phyloP scores from a whole-genome alignment of 1,140 invertebrate genomes.

The Drosophila oshimai region DNA sequence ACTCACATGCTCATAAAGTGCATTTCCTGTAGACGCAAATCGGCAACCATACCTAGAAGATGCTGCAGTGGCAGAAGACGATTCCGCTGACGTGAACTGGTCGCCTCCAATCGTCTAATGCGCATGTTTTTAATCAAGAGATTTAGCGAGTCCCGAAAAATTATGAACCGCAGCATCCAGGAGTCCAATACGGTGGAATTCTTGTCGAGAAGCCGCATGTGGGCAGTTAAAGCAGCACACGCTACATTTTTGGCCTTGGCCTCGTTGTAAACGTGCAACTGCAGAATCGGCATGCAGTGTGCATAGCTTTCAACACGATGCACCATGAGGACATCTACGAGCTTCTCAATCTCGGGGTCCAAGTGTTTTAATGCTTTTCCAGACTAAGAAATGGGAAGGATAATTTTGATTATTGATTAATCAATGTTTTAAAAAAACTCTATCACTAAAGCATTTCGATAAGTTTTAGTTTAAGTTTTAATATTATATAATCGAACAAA shows the following conservation, averaged over 20 bases:
- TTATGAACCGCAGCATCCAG: slow-evolving; percentile 28
- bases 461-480: too few species aligned
- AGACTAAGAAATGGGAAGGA: not conserved
- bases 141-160: slow-evolving; percentile 26
- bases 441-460: too few species aligned
- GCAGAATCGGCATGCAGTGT: slow-evolving; percentile 24
- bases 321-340: slow-evolving; percentile 29
- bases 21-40: slow-evolving; percentile 17
- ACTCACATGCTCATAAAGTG: slow-evolving; percentile 44
- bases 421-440: not conserved
- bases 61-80: slow-evolving; percentile 16
- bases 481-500: too few species aligned
- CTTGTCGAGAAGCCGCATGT: slow-evolving; percentile 13
- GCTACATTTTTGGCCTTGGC: not conserved
- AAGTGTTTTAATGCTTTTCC: not conserved
- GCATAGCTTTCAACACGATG: slow-evolving; percentile 15
- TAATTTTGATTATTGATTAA: not conserved
- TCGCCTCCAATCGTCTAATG: not conserved
- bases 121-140: slow-evolving; percentile 29
- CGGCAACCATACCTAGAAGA: slow-evolving; percentile 13
- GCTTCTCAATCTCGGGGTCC: slow-evolving; percentile 13
- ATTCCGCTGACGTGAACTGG: not conserved
- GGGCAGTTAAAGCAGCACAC: not conserved
- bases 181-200: slow-evolving; percentile 23
- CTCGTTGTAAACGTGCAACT: slow-evolving; percentile 26